These are phyloP conservation scores for Python bivittatus DNA, from an alignment of 2,113 vertebrate species.

Conservation along the genomic window DNA sequence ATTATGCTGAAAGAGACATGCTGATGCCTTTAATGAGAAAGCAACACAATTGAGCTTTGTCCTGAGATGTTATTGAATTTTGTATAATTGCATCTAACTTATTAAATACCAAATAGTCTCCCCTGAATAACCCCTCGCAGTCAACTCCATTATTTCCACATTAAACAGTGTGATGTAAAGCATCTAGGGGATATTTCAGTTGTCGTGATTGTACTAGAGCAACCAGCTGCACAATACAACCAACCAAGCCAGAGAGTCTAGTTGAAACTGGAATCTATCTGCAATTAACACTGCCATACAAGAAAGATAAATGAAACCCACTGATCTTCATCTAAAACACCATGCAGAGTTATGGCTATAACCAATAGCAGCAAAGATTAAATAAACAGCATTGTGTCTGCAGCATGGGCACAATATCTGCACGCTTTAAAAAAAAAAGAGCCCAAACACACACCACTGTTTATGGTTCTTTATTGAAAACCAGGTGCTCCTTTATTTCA, in stretches of 20 bases:
- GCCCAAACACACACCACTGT: slow-evolving; percentile 4
- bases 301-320: slow-evolving; percentile 31
- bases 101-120: slow-evolving; percentile 65
- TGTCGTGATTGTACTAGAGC: slow-evolving; percentile 65
- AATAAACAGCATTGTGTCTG: slow-evolving; percentile 23
- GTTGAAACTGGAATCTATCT: slow-evolving; percentile 30
- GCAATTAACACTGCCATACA: slow-evolving; percentile 44
- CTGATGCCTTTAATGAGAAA: slow-evolving; percentile 58
- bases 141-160: slow-evolving; percentile 64
- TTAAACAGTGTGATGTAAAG: slow-evolving; percentile 61
- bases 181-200: slow-evolving; percentile 58
- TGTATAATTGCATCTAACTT: slow-evolving; percentile 65
- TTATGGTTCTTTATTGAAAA: slow-evolving; percentile 26
- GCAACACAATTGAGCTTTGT: slow-evolving; percentile 59
- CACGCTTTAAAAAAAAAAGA: neutral
- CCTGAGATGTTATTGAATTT: slow-evolving; percentile 60
- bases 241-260: slow-evolving; percentile 50
- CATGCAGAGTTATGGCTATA: neutral
- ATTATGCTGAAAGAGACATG: slow-evolving; percentile 51
- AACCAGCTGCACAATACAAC: slow-evolving; percentile 50
- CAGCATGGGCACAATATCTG: neutral
- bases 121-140: slow-evolving; percentile 69
- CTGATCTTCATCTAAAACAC: slow-evolving; percentile 30
- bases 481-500: neutral
- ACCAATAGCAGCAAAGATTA: slow-evolving; percentile 51